A percentile compares a stretch with the other conserved stretches of the same genome.
phyloP scores from a whole-genome alignment of 2,797 vertebrate genomes.

The Microctenopoma steveboyesi region DNA sequence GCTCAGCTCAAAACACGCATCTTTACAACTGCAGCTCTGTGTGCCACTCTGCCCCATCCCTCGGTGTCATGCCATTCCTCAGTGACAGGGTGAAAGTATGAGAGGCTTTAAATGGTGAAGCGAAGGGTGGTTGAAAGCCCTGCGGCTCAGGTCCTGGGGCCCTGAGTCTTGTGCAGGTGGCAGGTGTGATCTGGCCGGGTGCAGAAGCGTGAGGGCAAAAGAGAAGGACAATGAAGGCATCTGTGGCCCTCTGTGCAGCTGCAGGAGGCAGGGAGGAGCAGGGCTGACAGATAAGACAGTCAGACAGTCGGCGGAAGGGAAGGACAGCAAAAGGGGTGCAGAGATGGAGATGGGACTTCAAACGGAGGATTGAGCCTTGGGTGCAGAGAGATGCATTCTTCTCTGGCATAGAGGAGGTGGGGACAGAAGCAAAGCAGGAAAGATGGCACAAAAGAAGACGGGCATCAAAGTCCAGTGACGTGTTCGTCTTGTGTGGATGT shows the following conservation, averaged over 20 bases:
- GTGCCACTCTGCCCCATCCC: constrained; percentile 36
- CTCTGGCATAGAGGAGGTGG: constrained; percentile 67
- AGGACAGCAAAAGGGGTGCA: constrained; percentile 45
- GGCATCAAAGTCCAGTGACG: constrained; percentile 48
- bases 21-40: constrained; percentile 71
- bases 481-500: constrained; percentile 54
- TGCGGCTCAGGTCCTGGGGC: constrained; percentile 46
- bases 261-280: constrained; percentile 75
- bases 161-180: constrained; percentile 79
- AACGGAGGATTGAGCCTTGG: constrained; percentile 76
- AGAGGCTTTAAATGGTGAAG: constrained; percentile 55
- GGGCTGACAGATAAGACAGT: constrained; percentile 79
- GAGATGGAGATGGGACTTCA: constrained; percentile 82
- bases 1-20: constrained; percentile 65
- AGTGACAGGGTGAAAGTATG: constrained; percentile 78
- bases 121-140: constrained; percentile 73
- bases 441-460: constrained; percentile 43
- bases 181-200: constrained; percentile 82
- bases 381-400: constrained; percentile 84
- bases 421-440: constrained; percentile 42
- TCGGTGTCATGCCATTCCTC: constrained; percentile 74
- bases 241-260: constrained; percentile 80
- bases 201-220: constrained; percentile 73
- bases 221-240: constrained; percentile 78
- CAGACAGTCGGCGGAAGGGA: constrained; percentile 71